Percentiles rank a stretch among this genome's conserved stretches.
Evolutionary conservation across 2,797 vertebrate species (phyloP).

Genomic region (Malurus leucopterus): DNA sequence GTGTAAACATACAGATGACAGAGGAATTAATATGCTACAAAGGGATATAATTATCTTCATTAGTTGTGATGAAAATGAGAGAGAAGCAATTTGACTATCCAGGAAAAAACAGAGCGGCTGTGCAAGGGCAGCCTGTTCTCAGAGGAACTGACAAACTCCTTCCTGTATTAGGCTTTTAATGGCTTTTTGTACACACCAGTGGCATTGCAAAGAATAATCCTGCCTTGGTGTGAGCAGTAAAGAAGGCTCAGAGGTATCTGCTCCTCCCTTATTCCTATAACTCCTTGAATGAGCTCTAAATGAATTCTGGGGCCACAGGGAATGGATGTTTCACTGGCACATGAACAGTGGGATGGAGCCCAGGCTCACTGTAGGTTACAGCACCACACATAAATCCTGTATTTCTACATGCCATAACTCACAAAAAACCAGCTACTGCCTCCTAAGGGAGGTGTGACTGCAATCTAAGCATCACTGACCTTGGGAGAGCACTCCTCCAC

Average conservation of each 20-base stretch:
- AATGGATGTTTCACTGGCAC: not conserved
- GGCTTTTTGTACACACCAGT: not conserved
- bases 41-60: slow-evolving; percentile 6
- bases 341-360: not conserved
- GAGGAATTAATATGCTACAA: not conserved
- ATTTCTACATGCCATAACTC: not conserved
- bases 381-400: not conserved
- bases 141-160: not conserved
- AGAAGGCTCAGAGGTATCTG: not conserved
- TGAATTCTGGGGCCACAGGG: not conserved
- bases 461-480: not conserved
- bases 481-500: not conserved
- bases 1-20: slow-evolving; percentile 2
- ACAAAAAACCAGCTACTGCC: not conserved
- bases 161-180: not conserved
- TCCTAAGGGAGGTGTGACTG: not conserved
- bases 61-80: slow-evolving; percentile 7
- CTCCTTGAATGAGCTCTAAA: not conserved
- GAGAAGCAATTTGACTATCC: not conserved
- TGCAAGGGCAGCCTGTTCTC: not conserved
- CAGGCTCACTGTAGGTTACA: not conserved
- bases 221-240: not conserved
- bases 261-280: not conserved
- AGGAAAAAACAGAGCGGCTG: not conserved
- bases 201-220: not conserved